Conservation (phyloP, 2,113 vertebrate genomes). For the Hemicordylus capensis region DNA sequence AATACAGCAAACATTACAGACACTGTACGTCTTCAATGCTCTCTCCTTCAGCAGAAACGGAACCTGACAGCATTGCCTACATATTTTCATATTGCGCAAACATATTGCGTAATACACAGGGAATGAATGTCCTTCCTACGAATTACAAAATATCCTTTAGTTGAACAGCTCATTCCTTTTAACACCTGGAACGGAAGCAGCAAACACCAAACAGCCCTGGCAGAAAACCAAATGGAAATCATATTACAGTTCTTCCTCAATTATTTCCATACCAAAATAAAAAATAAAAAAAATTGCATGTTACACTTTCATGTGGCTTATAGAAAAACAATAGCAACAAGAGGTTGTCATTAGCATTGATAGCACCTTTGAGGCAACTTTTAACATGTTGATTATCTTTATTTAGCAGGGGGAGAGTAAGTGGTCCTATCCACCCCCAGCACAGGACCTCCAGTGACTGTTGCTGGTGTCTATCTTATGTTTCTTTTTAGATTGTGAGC, state of each 20-base stretch:
- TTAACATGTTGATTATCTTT: too few relatives aligned
- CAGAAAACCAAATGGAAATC: neutral
- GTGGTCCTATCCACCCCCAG: too few relatives aligned
- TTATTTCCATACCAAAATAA: neutral
- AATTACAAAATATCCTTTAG: conserved; percentile 18
- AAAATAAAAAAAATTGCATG: neutral
- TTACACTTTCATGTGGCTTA: fast-evolving
- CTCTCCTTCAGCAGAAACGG: neutral
- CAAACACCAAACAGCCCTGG: neutral
- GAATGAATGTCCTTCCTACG: conserved; percentile 11
- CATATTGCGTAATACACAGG: neutral
- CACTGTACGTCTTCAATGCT: too few relatives aligned
- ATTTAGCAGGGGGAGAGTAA: too few relatives aligned
- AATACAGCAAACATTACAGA: neutral
- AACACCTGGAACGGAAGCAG: conserved; percentile 15
- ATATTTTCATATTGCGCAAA: conserved; percentile 1
- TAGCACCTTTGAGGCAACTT: too few relatives aligned
- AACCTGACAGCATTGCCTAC: neutral
- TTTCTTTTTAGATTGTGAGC: too few relatives aligned
- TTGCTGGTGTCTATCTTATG: too few relatives aligned
- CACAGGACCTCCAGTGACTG: too few relatives aligned
- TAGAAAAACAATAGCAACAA: neutral
- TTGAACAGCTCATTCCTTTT: neutral
- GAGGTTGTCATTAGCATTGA: neutral
- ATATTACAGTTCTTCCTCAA: neutral